A percentile compares a stretch with the other conserved stretches of the same genome.
These are phyloP conservation scores for Hofmannophila pseudospretella DNA, from an alignment of 2,888 invertebrate genomes.

Conservation along the genomic window DNA sequence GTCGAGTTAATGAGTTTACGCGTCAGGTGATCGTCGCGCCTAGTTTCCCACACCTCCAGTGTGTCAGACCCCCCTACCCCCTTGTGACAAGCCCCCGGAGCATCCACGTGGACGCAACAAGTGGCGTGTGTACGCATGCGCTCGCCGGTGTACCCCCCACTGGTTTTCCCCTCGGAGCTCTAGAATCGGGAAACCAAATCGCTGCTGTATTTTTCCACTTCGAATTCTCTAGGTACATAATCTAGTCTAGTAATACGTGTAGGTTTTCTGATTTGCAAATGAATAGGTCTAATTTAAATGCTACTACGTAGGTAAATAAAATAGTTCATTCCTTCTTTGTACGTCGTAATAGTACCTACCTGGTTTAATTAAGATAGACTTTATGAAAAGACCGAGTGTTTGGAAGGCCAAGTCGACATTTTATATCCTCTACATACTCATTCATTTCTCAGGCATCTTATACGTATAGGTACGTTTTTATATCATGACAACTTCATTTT, in stretches of 20 bases:
- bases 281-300: no score
- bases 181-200: conserved; percentile 28
- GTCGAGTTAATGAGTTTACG: conserved; percentile 18
- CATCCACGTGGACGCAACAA: conserved; percentile 63
- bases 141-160: conserved; percentile 16
- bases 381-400: no score
- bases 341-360: no score
- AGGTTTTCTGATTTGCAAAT: background rate
- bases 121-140: conserved; percentile 56
- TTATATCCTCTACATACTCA: no score
- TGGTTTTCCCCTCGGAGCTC: conserved; percentile 12
- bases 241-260: no score
- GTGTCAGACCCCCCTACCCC: conserved; percentile 30
- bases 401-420: no score
- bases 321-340: background rate
- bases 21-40: conserved; percentile 37
- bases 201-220: conserved; percentile 58
- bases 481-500: no score
- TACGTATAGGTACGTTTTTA: no score
- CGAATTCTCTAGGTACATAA: conserved; percentile 11
- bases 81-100: conserved; percentile 5
- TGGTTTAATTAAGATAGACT: no score
- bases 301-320: background rate
- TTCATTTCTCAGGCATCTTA: no score
- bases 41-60: conserved; percentile 17